Conservation (phyloP, 2,797 vertebrate species). For the Oryzias sinensis region DNA sequence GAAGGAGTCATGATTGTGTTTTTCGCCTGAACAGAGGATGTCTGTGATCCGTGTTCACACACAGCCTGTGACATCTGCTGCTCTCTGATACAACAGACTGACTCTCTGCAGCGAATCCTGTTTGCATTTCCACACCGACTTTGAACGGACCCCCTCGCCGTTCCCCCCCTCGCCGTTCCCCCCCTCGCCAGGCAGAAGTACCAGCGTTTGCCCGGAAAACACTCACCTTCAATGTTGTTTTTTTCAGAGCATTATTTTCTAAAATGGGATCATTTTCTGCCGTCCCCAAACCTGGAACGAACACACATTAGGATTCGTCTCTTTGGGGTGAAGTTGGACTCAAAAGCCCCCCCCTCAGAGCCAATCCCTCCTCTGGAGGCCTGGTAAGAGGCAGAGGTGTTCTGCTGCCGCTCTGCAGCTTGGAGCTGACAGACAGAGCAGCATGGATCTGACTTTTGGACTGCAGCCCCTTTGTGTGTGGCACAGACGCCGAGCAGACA, state of each 20-base stretch:
- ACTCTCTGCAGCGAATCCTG: conserved; percentile 4
- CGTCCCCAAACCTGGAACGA: no score
- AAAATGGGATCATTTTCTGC: no score
- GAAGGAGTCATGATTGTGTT: not conserved
- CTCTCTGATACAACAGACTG: conserved; percentile 5
- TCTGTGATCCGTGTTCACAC: conserved; percentile 1
- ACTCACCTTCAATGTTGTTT: not conserved
- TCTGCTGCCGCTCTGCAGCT: conserved; percentile 44
- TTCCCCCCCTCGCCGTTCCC: no score
- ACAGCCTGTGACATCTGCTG: conserved; percentile 9
- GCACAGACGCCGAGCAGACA: conserved; percentile 81
- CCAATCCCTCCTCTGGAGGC: conserved; percentile 10
- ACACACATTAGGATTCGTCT: no score
- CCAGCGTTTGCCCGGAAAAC: not conserved
- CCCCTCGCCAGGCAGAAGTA: not conserved
- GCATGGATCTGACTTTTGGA: conserved; percentile 70
- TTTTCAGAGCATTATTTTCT: not conserved
- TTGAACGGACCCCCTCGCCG: not conserved
- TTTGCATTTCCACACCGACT: not conserved
- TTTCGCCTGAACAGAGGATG: not conserved
- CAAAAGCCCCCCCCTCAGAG: not conserved
- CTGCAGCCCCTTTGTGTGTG: conserved; percentile 59
- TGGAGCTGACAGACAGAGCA: conserved; percentile 68
- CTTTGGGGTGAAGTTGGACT: no score
- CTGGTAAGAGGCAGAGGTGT: conserved; percentile 42